These are phyloP conservation scores for Phoxinus phoxinus DNA, from an alignment of 2,113 vertebrate genomes.

Conservation along the genomic window DNA sequence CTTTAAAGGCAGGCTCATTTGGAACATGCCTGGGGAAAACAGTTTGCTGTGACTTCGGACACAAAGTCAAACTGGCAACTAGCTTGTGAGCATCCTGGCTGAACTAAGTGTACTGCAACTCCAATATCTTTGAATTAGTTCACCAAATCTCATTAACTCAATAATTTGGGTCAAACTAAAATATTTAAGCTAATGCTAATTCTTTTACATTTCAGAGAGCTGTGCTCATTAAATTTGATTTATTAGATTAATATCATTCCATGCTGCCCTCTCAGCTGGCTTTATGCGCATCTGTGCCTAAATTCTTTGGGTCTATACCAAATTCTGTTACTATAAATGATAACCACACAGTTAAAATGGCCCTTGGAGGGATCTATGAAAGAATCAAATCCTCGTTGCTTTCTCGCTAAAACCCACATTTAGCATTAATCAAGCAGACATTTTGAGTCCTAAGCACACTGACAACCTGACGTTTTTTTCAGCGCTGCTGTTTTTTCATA, in stretches of 20 bases:
- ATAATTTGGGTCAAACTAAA: background rate
- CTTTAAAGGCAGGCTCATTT: conserved; percentile 24
- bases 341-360: conserved; percentile 44
- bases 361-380: conserved; percentile 31
- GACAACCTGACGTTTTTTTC: background rate
- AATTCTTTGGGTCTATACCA: conserved; percentile 2
- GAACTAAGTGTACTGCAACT: background rate
- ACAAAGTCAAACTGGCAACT: background rate
- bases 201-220: background rate
- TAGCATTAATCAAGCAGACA: background rate
- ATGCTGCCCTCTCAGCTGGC: background rate
- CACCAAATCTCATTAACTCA: background rate
- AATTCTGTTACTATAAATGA: conserved; percentile 34
- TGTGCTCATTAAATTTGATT: conserved; percentile 21
- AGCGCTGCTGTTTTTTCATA: background rate
- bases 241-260: background rate
- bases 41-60: conserved; percentile 5
- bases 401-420: background rate
- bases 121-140: background rate
- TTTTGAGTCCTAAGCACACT: background rate
- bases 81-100: background rate
- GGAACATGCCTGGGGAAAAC: conserved; percentile 15
- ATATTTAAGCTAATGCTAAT: conserved; percentile 1
- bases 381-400: conserved; percentile 5
- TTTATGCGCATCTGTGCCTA: conserved; percentile 3